Conservation (phyloP, 2,888 invertebrate species). For the Thalpophila matura region DNA sequence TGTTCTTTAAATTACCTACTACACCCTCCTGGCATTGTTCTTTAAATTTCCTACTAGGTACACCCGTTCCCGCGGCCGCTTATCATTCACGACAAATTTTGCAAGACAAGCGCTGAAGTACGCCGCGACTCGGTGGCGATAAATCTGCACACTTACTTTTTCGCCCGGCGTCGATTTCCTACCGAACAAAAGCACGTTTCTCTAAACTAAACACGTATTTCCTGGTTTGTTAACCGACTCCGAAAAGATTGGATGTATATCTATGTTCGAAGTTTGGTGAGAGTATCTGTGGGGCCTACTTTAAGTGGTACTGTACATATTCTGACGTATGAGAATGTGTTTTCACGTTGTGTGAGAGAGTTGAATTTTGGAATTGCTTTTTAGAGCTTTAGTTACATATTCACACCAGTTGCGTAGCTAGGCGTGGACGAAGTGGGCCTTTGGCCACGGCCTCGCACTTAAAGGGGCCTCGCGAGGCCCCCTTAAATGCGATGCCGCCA, state of each 20-base stretch:
- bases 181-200: slow-evolving; percentile 56
- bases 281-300: not conserved
- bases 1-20: too few species aligned
- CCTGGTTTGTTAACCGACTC: slow-evolving; percentile 44
- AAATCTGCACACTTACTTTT: slow-evolving; percentile 59
- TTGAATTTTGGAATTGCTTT: too few species aligned
- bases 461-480: too few species aligned
- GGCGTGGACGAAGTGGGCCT: too few species aligned
- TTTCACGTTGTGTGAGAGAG: too few species aligned
- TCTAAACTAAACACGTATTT: slow-evolving; percentile 54
- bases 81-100: slow-evolving; percentile 2
- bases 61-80: slow-evolving; percentile 6
- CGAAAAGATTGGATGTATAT: slow-evolving; percentile 26
- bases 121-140: slow-evolving; percentile 39
- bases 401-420: too few species aligned
- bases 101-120: slow-evolving; percentile 55
- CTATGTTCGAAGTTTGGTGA: slow-evolving; percentile 16
- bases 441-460: too few species aligned
- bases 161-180: slow-evolving; percentile 57
- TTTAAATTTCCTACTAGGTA: too few species aligned
- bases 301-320: slow-evolving; percentile 2
- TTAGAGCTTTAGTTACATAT: too few species aligned
- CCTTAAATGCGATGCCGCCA: too few species aligned
- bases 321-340: not conserved
- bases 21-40: too few species aligned